Percentiles rank a stretch among this genome's conserved stretches.
These are phyloP conservation scores for Mus spicilegus DNA, from an alignment of 2,113 vertebrate genomes.

Conservation along the genomic window DNA sequence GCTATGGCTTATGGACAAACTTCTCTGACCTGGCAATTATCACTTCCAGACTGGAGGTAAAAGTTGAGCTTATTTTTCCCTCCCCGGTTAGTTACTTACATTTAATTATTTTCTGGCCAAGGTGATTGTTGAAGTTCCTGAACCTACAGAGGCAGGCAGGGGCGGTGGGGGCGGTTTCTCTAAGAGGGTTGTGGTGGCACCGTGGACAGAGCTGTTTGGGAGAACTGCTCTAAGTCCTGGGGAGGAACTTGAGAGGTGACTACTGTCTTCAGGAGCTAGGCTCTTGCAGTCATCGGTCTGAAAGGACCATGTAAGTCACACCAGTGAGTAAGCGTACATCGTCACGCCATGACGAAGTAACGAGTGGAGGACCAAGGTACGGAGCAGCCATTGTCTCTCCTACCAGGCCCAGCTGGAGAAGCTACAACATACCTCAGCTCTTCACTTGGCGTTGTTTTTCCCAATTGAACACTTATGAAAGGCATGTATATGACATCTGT, in stretches of 20 bases:
- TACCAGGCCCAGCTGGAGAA: not conserved
- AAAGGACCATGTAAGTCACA: not conserved
- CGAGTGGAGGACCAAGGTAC: not conserved
- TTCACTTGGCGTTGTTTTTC: not conserved
- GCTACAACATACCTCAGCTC: not conserved
- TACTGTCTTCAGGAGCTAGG: not conserved
- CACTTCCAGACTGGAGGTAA: not conserved
- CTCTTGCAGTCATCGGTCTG: not conserved
- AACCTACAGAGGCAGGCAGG: not conserved
- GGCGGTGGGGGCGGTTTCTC: no score
- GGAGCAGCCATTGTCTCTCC: not conserved
- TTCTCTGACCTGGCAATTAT: not conserved
- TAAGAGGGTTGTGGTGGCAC: not conserved
- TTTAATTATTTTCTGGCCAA: not conserved
- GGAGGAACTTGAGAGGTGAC: not conserved
- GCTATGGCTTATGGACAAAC: not conserved
- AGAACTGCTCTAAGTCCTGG: not conserved
- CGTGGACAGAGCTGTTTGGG: no score
- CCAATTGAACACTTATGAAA: not conserved
- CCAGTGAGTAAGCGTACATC: not conserved
- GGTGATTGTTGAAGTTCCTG: not conserved
- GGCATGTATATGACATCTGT: not conserved
- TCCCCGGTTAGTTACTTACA: not conserved
- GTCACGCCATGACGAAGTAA: not conserved
- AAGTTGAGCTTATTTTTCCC: not conserved